Evolutionary conservation across 2,797 vertebrate genomes (phyloP).

Genomic region (Acanthurus tractus): DNA sequence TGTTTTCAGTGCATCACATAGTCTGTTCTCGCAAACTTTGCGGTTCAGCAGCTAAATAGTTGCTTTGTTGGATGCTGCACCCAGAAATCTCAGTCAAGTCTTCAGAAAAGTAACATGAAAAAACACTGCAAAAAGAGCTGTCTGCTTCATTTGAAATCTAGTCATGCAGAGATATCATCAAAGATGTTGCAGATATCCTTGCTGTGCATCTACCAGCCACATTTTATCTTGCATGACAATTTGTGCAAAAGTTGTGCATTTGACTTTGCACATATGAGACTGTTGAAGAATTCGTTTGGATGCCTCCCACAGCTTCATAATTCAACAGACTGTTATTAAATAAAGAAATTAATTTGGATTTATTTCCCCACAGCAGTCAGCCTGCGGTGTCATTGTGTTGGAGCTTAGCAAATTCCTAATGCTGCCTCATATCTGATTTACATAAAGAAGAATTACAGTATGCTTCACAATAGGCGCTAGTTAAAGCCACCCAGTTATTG

Average conservation of each 20-base stretch:
- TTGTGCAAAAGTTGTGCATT: background rate
- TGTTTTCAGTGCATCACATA: constrained; percentile 48
- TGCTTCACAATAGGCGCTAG: constrained; percentile 16
- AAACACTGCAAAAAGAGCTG: background rate
- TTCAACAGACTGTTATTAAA: background rate
- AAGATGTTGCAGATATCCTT: constrained; percentile 24
- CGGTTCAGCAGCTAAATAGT: constrained; percentile 23
- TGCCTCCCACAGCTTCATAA: background rate
- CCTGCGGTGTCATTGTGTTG: constrained; percentile 5
- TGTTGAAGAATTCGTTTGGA: background rate
- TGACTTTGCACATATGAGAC: background rate
- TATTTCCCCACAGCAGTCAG: constrained; percentile 12
- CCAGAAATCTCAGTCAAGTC: constrained; percentile 13
- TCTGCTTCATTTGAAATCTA: constrained; percentile 1
- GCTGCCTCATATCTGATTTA: constrained; percentile 39
- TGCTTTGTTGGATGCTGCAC: constrained; percentile 41
- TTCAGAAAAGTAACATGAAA: background rate
- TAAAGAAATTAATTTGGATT: constrained; percentile 3
- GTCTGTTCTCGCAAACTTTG: constrained; percentile 32
- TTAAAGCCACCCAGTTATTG: constrained; percentile 40
- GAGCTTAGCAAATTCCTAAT: constrained; percentile 8
- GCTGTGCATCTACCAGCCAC: background rate
- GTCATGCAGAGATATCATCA: background rate
- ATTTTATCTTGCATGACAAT: constrained; percentile 1
- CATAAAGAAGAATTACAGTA: constrained; percentile 20